Evolutionary conservation across 2,888 invertebrate genomes (phyloP).

Genomic region (Leptopilina myrica): DNA sequence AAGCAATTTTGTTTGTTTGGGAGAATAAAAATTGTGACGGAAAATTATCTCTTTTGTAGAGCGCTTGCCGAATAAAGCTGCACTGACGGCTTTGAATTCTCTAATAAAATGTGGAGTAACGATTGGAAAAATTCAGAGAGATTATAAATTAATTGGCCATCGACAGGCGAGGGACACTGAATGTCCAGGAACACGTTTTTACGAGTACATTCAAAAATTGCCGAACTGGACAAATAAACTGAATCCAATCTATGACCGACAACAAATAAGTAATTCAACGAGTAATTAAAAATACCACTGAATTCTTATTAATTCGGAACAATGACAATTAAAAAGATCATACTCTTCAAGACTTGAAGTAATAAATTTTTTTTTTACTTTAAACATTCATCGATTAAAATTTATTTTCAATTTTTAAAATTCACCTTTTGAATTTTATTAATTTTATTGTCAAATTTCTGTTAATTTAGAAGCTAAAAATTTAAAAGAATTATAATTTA

Average conservation of each 20-base stretch:
- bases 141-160: conserved; percentile 73
- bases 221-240: conserved; percentile 68
- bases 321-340: background rate
- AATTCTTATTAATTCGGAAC: background rate
- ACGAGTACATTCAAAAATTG: conserved; percentile 69
- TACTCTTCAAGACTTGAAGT: background rate
- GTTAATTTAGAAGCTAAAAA: too few relatives aligned
- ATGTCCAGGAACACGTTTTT: conserved; percentile 74
- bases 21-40: background rate
- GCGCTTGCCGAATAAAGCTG: conserved; percentile 67
- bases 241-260: conserved; percentile 47
- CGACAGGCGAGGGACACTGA: conserved; percentile 71
- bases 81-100: conserved; percentile 65
- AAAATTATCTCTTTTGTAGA: conserved; percentile 60
- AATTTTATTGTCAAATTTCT: too few relatives aligned
- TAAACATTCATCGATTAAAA: background rate
- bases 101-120: conserved; percentile 71
- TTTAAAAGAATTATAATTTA: too few relatives aligned
- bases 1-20: background rate
- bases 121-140: conserved; percentile 65
- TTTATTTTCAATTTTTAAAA: background rate
- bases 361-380: background rate
- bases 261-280: background rate
- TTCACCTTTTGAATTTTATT: too few relatives aligned
- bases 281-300: background rate